Percentiles rank a stretch among this genome's conserved stretches.
Evolutionary conservation across 1,140 invertebrate species (phyloP).

Genomic region (Portunus trituberculatus): DNA sequence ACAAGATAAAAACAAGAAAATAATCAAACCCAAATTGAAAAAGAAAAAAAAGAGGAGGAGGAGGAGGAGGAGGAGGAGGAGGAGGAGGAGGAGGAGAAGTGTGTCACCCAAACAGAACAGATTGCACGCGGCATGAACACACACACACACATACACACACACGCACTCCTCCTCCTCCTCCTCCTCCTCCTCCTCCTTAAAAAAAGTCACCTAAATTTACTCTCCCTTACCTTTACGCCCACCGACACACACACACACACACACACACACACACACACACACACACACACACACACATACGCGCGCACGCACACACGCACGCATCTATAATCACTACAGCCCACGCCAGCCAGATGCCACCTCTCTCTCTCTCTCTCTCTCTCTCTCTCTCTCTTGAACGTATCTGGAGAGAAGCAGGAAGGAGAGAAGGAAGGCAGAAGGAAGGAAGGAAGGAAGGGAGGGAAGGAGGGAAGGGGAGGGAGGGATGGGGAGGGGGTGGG

Average conservation of each 20-base stretch:
- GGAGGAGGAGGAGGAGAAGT: neutral
- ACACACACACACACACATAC: neutral
- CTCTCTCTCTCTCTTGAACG: neutral
- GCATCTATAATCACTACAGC: neutral
- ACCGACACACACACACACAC: neutral
- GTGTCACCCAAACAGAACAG: no score
- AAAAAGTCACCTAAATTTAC: neutral
- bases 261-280: neutral
- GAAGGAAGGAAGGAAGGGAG: neutral
- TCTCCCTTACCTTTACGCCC: no score
- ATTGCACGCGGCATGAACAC: neutral
- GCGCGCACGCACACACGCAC: neutral
- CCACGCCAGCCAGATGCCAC: neutral
- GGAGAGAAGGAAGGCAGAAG: neutral
- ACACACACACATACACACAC: slow-evolving; percentile 6
- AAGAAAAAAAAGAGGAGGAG: neutral
- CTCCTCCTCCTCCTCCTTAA: neutral
- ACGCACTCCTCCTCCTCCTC: neutral
- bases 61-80: neutral
- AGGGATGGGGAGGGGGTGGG: neutral
- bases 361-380: neutral
- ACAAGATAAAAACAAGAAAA: neutral
- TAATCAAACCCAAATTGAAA: no score
- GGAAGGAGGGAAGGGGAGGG: neutral
- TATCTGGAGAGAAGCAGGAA: neutral